Conservation (phyloP, 2,113 vertebrate genomes). For the Passer domesticus region DNA sequence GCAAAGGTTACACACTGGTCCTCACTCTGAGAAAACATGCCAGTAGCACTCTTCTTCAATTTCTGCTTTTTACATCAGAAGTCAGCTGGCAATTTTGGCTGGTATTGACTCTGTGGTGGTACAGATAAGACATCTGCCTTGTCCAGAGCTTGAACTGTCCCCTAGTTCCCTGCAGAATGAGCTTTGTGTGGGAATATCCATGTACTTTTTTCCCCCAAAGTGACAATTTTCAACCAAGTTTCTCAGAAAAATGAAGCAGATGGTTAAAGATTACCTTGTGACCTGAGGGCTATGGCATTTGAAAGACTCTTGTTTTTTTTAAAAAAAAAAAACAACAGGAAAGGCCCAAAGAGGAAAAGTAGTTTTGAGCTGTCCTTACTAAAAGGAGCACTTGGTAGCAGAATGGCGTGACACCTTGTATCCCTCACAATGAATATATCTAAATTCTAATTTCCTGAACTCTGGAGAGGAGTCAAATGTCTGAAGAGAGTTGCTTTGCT, state of each 20-base stretch:
- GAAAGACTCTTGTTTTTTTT: not conserved
- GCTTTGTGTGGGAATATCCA: not conserved
- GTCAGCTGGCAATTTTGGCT: not conserved
- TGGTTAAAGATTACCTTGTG: not conserved
- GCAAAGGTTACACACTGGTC: not conserved
- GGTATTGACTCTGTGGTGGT: not conserved
- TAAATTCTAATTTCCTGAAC: not conserved
- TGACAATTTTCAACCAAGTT: not conserved
- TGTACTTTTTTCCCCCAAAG: not conserved
- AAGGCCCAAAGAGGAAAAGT: not conserved
- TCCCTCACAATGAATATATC: not conserved
- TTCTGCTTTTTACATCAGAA: not conserved
- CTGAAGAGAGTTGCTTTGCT: conserved; percentile 6
- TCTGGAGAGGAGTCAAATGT: not conserved
- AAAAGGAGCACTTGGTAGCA: not conserved
- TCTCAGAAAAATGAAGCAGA: not conserved
- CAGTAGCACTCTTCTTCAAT: not conserved
- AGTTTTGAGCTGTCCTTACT: not conserved
- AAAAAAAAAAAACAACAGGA: not conserved
- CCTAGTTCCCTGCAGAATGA: not conserved
- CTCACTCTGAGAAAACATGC: not conserved
- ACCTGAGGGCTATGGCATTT: not conserved
- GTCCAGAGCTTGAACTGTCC: not conserved
- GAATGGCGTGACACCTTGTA: not conserved
- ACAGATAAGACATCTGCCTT: not conserved